A percentile compares a stretch with the other conserved stretches of the same genome.
These are phyloP conservation scores for Gonatopus flavifemur DNA, from an alignment of 1,140 invertebrate genomes.

Conservation along the genomic window DNA sequence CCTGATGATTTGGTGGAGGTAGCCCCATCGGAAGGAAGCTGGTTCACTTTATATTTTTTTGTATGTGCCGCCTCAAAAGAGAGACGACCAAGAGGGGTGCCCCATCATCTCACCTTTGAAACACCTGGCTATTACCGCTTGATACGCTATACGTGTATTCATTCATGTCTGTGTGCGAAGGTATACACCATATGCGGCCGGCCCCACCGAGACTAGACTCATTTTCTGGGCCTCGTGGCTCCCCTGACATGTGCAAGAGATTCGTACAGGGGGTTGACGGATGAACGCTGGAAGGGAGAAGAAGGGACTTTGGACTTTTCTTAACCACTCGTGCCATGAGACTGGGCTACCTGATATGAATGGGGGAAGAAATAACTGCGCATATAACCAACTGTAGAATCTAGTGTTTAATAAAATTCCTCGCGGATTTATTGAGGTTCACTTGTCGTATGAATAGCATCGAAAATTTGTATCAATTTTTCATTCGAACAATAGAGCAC, in stretches of 20 bases:
- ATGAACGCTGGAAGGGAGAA: too few relatives aligned
- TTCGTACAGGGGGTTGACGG: conserved; percentile 4
- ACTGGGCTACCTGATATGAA: too few relatives aligned
- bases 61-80: conserved; percentile 42
- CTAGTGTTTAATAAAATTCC: too few relatives aligned
- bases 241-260: conserved; percentile 37
- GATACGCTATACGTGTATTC: conserved; percentile 37
- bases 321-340: too few relatives aligned
- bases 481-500: too few relatives aligned
- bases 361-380: too few relatives aligned
- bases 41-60: conserved; percentile 52
- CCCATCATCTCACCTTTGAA: conserved; percentile 49
- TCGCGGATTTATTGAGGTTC: too few relatives aligned
- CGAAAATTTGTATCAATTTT: too few relatives aligned
- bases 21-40: conserved; percentile 53
- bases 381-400: too few relatives aligned
- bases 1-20: conserved; percentile 28
- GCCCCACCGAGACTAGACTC: conserved; percentile 57
- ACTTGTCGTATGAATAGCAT: too few relatives aligned
- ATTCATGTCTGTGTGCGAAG: not conserved
- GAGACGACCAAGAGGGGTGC: conserved; percentile 39
- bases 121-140: conserved; percentile 54
- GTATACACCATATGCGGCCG: conserved; percentile 47
- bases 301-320: too few relatives aligned
- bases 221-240: conserved; percentile 46